phyloP scores from a whole-genome alignment of 2,797 vertebrate species.

The Anguilla pacifica region DNA sequence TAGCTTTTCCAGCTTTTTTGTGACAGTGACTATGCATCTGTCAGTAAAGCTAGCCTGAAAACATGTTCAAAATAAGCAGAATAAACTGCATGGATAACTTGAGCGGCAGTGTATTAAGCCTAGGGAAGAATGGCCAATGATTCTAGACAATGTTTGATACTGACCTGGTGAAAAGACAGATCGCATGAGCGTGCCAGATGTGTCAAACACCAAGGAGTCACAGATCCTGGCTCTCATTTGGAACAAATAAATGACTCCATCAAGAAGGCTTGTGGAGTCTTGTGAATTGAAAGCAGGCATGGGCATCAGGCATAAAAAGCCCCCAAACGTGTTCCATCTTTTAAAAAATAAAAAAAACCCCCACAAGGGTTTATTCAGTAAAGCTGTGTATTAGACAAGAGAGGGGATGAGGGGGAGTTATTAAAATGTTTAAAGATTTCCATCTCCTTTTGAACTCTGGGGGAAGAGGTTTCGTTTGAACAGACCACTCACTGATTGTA shows the following conservation, averaged over 20 bases:
- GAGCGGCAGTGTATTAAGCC: background rate
- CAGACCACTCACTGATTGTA: constrained; percentile 22
- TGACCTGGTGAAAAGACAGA: background rate
- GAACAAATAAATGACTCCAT: constrained; percentile 6
- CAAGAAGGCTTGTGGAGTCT: constrained; percentile 3
- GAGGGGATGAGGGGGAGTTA: constrained; percentile 22
- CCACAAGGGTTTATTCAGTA: constrained; percentile 26
- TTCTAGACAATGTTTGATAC: background rate
- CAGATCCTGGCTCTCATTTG: background rate
- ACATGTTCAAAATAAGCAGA: background rate
- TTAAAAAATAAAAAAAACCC: too few relatives aligned
- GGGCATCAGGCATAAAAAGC: background rate
- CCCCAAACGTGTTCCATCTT: background rate
- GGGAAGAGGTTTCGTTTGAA: constrained; percentile 20
- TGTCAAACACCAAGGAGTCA: background rate
- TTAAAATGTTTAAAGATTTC: constrained; percentile 32
- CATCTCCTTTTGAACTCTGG: constrained; percentile 16
- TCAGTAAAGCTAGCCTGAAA: background rate
- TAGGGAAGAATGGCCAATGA: background rate
- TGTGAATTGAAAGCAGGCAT: constrained; percentile 25
- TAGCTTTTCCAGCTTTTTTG: background rate
- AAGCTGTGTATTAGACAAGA: constrained; percentile 22
- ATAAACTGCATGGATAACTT: background rate
- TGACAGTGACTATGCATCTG: background rate
- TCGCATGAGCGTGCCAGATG: constrained; percentile 27